Percentiles rank a stretch among this genome's conserved stretches.
These are phyloP conservation scores for Myotis planiceps DNA, from an alignment of 2,797 vertebrate species.

Conservation along the genomic window DNA sequence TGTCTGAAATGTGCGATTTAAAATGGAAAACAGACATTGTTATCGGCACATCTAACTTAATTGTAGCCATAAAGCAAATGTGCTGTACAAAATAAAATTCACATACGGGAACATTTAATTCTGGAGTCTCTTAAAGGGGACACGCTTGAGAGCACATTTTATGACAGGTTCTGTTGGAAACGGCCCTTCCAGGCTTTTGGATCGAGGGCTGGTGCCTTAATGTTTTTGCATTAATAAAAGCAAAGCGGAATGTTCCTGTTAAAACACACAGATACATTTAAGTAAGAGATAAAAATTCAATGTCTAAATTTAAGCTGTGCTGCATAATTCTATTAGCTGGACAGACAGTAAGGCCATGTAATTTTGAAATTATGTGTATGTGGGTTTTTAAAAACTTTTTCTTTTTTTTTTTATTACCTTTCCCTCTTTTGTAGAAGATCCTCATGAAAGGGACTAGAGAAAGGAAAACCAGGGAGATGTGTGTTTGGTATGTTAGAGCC, in stretches of 20 bases:
- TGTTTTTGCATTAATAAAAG: conserved; percentile 91
- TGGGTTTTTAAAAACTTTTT: conserved; percentile 6
- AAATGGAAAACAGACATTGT: conserved; percentile 93
- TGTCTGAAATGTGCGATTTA: conserved; percentile 93
- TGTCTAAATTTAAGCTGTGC: conserved; percentile 86
- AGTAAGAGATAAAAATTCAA: conserved; percentile 88
- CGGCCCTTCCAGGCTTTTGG: conserved; percentile 89
- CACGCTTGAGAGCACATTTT: conserved; percentile 91
- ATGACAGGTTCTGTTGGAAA: conserved; percentile 91
- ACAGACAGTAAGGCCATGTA: conserved; percentile 67
- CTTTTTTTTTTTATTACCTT: not conserved
- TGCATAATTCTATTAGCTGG: conserved; percentile 83
- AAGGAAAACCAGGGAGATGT: not conserved
- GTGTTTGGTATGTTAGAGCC: not conserved
- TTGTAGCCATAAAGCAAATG: conserved; percentile 93
- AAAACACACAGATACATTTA: conserved; percentile 90
- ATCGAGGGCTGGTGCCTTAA: conserved; percentile 89
- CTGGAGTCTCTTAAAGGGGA: conserved; percentile 92
- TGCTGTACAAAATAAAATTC: conserved; percentile 93
- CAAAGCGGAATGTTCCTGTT: conserved; percentile 89
- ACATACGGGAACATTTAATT: conserved; percentile 93
- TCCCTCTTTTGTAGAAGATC: not conserved
- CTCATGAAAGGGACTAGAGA: not conserved
- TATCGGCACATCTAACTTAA: conserved; percentile 93
- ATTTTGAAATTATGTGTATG: conserved; percentile 80